Base-by-base conservation (phyloP, 1,140 invertebrate species). In the Nylanderia fulva region DNA sequence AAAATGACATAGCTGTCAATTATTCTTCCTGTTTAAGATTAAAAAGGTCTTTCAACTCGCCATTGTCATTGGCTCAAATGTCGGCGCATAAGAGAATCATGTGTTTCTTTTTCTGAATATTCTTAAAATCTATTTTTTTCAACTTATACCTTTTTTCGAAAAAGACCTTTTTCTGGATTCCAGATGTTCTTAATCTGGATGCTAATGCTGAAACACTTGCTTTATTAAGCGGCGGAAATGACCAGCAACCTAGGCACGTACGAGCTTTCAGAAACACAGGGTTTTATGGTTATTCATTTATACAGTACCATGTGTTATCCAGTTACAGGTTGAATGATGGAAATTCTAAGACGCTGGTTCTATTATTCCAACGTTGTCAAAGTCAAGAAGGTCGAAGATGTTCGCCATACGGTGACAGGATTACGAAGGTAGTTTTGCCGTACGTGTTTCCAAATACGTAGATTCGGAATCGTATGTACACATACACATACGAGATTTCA, bases 271-370 rank as follows among this genome's bases (percentile, higher is more conserved):
- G 5, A 60, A 24, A 4, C 11, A 0, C 9, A 6, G 2, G n/a
- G 21, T 82, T 88, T 83, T 88, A 88, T 24, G 42, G 36, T 54
- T 9, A 56, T 39, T 4, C n/a, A 24, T 48, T 15, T 1, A 13
- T 15, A 3, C 60, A 39, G 21, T 39, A 9, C 77, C 90, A 91
- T 85, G 85, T 91, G 88, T 85, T 90, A 52, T 85, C 48, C 80
- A 89, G 90, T 89, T 89, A 85, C 69, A 27, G 15, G n/a, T 24
- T 15, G 45, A 84, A 87, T 82, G 83, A 88, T 90, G 80, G 84
- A n/a, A n/a, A n/a, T n/a, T n/a, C n/a, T n/a, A n/a, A n/a, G n/a
- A n/a, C n/a, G n/a, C n/a, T n/a, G n/a, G n/a, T n/a, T n/a, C n/a
- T n/a, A n/a, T n/a, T n/a, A n/a, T n/a, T n/a, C n/a, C n/a, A n/a